A percentile compares a stretch with the other conserved stretches of the same genome.
Conservation (phyloP, 2,113 vertebrate genomes). For the Zeus faber region DNA sequence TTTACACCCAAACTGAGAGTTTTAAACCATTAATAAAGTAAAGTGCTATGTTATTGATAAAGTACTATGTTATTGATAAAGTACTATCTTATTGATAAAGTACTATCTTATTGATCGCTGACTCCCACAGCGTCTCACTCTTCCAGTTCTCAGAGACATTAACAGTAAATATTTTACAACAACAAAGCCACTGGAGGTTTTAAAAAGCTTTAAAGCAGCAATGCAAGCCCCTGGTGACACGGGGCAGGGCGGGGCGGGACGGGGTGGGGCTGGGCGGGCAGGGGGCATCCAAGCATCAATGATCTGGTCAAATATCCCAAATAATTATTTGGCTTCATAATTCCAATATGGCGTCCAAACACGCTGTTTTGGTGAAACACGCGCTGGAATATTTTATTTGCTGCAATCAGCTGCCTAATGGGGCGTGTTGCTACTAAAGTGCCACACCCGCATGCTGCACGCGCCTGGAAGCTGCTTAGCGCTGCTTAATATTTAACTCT, state of each 20-base stretch:
- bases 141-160: not conserved
- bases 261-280: too few species aligned
- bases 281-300: not conserved
- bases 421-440: not conserved
- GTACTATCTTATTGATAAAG: too few species aligned
- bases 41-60: too few species aligned
- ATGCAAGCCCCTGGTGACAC: not conserved
- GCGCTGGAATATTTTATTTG: not conserved
- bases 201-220: not conserved
- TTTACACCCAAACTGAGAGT: too few species aligned
- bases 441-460: not conserved
- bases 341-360: not conserved
- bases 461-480: not conserved
- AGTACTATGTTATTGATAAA: too few species aligned
- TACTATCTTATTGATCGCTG: too few species aligned
- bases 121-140: not conserved
- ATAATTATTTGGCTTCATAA: not conserved
- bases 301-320: not conserved
- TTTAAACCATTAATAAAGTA: too few species aligned
- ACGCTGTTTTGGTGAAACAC: not conserved
- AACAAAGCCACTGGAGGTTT: not conserved
- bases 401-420: not conserved
- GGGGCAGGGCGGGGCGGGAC: too few species aligned
- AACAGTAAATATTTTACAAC: not conserved
- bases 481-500: not conserved